Conservation (phyloP, 2,888 invertebrate genomes). For the Aphelenchoides bicaudatus region DNA sequence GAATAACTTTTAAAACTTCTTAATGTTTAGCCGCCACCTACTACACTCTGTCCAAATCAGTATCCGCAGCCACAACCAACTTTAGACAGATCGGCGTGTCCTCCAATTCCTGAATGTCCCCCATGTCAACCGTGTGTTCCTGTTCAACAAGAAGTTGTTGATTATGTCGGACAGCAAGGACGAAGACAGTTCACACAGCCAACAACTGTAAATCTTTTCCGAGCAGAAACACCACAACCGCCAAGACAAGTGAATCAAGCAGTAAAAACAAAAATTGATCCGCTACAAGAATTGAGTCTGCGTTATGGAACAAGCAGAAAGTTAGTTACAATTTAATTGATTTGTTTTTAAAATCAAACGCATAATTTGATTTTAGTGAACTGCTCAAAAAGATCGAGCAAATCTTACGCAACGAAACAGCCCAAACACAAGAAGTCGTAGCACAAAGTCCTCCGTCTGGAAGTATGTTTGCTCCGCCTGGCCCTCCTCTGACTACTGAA, state of each 20-base stretch:
- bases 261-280: background rate
- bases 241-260: background rate
- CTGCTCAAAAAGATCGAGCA: conserved; percentile 18
- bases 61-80: too few species aligned
- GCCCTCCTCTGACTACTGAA: background rate
- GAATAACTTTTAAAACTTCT: too few species aligned
- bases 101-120: too few species aligned
- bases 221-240: conserved; percentile 3
- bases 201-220: conserved; percentile 7
- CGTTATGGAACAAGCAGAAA: conserved; percentile 10
- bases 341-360: background rate
- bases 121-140: conserved; percentile 10
- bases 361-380: conserved; percentile 21
- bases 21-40: too few species aligned
- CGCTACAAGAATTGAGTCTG: conserved; percentile 17
- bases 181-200: conserved; percentile 16
- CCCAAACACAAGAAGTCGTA: background rate
- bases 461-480: conserved; percentile 6
- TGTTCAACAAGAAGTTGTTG: background rate
- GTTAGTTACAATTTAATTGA: conserved; percentile 5
- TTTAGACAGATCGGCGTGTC: too few species aligned
- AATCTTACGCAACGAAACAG: conserved; percentile 13
- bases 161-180: conserved; percentile 11
- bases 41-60: too few species aligned
- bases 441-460: background rate